Evolutionary conservation across 2,113 vertebrate genomes (phyloP), one percentile per base, ranked within the genome.

Genomic region (Rhabdornis inornatus): DNA sequence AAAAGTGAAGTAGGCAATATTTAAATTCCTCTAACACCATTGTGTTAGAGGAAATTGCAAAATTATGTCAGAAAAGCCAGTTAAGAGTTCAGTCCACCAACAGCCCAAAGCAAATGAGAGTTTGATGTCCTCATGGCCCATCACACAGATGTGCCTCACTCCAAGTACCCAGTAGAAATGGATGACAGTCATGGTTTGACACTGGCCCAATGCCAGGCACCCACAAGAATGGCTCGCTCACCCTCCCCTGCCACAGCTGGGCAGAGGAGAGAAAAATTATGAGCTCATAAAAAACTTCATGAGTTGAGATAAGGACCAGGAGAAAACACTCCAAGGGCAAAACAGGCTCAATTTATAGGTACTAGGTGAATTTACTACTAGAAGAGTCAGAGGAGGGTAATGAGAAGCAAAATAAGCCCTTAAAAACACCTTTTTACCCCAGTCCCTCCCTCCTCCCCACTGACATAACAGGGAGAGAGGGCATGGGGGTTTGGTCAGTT

Each of bases 171-270:
- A 15, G 30, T 1, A 78, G 60, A 82, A 87, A 56, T 4, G 7
- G 20, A 50, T 68, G 10, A 18, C 23, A 28, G 24, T 18, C 7
- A 1, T 35, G 30, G 47, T 53, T 78, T 78, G 47, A 53, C 8
- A 18, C 31, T 53, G 49, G 37, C 19, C 24, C 37, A 64, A n/a
- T 5, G 11, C 19, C 37, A 64, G 19, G 59, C 37, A 64, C 19
- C 14, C 47, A 42, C 0, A 1, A 42, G 31, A 3, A 11, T n/a
- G 0, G 0, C 19, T 21, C 0, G 0, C 7, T 53, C 15, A 52
- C 14, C 14, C 24, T 64, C 11, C 7, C 60, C 60, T 22, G 45
- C 19, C 30, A 23, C 47, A 53, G 31, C 37, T n/a, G 47, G 37
- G 9, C 18, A 42, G 15, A 78, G 18, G 8, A 63, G 37, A n/a